Evolutionary conservation across 1,140 invertebrate species (phyloP).

Genomic region (Zaprionus taronus): DNA sequence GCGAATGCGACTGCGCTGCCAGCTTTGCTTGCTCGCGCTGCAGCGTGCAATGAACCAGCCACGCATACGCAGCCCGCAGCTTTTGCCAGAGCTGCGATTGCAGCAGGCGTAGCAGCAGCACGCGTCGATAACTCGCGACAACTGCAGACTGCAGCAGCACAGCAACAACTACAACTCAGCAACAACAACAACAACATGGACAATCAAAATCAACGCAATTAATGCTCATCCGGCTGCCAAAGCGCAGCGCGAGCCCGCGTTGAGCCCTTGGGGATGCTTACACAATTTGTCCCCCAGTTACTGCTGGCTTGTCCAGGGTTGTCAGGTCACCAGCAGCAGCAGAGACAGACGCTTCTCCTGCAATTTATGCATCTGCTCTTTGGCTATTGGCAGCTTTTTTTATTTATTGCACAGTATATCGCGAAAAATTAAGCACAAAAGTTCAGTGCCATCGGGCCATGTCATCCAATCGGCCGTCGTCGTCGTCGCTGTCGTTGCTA

Average conservation of each 20-base stretch:
- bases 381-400: slow-evolving; percentile 1
- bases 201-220: slow-evolving; percentile 80
- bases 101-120: slow-evolving; percentile 60
- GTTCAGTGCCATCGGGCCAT: slow-evolving; percentile 75
- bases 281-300: slow-evolving; percentile 12
- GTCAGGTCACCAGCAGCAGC: slow-evolving; percentile 15
- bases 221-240: slow-evolving; percentile 76
- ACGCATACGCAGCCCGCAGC: slow-evolving; percentile 72
- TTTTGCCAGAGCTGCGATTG: slow-evolving; percentile 65
- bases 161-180: slow-evolving; percentile 44
- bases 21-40: neutral
- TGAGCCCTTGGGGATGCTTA: slow-evolving; percentile 36
- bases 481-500: neutral
- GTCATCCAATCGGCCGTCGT: slow-evolving; percentile 39
- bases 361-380: slow-evolving; percentile 11
- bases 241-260: slow-evolving; percentile 26
- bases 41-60: slow-evolving; percentile 57
- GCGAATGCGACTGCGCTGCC: slow-evolving; percentile 7
- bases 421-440: slow-evolving; percentile 80
- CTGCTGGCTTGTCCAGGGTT: slow-evolving; percentile 9
- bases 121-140: slow-evolving; percentile 53
- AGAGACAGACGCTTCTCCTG: neutral
- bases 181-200: slow-evolving; percentile 42
- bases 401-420: slow-evolving; percentile 46
- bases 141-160: slow-evolving; percentile 53